Evolutionary conservation across 2,113 vertebrate genomes (phyloP).

Genomic region (Manacus vitellinus): DNA sequence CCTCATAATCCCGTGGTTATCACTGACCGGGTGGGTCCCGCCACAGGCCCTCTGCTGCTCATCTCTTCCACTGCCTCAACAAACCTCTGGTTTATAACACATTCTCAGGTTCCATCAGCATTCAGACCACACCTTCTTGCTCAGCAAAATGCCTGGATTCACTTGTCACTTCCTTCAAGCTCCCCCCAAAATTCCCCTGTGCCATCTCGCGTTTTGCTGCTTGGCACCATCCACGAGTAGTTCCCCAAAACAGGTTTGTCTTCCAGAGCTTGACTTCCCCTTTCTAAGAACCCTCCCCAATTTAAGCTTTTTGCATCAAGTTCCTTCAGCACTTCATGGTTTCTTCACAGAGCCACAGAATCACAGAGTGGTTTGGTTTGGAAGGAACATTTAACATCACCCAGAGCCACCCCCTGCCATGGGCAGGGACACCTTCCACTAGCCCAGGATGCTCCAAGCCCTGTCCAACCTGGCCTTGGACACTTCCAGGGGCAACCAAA

Average conservation of each 20-base stretch:
- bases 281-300: not conserved
- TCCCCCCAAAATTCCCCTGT: not conserved
- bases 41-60: fast-evolving
- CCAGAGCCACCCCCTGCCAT: not conserved
- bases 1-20: not conserved
- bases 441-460: not conserved
- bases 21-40: fast-evolving
- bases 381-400: not conserved
- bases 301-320: not conserved
- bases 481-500: not conserved
- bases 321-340: not conserved
- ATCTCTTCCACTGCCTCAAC: not conserved
- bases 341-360: not conserved
- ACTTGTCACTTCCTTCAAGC: not conserved
- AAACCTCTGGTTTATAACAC: not conserved
- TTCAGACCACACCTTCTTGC: not conserved
- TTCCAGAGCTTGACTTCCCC: not conserved
- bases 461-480: not conserved
- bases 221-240: not conserved
- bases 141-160: not conserved
- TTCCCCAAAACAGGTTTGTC: not conserved
- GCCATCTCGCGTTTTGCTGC: not conserved
- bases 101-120: not conserved
- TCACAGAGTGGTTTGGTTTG: not conserved
- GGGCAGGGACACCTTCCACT: not conserved